A percentile compares a stretch with the other conserved stretches of the same genome.
Evolutionary conservation across 1,140 invertebrate genomes (phyloP).

Genomic region (Penaeus japonicus): DNA sequence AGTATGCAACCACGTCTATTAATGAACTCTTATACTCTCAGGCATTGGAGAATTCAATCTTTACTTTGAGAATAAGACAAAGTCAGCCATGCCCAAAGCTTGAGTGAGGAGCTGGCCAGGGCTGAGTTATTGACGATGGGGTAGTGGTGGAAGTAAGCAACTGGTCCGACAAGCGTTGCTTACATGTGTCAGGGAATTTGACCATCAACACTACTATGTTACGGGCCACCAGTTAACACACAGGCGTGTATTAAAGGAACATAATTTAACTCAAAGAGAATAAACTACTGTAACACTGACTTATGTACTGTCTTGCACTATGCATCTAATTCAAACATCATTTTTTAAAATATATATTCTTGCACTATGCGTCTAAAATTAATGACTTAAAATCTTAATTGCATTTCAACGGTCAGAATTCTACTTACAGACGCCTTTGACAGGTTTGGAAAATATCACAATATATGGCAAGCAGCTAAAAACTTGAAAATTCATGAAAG

Average conservation of each 20-base stretch:
- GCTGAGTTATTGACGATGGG: no score
- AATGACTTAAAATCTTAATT: slow-evolving; percentile 49
- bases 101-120: no score
- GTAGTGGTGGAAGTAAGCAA: no score
- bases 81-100: no score
- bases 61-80: no score
- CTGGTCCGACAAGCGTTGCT: no score
- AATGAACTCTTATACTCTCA: no score
- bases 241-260: background rate
- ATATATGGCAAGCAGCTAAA: slow-evolving; percentile 55
- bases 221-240: background rate
- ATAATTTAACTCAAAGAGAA: no score
- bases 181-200: no score
- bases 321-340: slow-evolving; percentile 48
- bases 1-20: no score
- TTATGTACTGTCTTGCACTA: slow-evolving; percentile 37
- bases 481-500: slow-evolving; percentile 42
- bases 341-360: slow-evolving; percentile 29
- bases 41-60: no score
- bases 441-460: slow-evolving; percentile 55
- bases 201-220: no score
- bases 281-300: background rate
- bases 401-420: slow-evolving; percentile 54
- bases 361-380: slow-evolving; percentile 54
- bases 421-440: slow-evolving; percentile 55